A percentile compares a stretch with the other conserved stretches of the same genome.
These are phyloP conservation scores for Polyergus mexicanus DNA, from an alignment of 1,140 invertebrate species.

Conservation along the genomic window DNA sequence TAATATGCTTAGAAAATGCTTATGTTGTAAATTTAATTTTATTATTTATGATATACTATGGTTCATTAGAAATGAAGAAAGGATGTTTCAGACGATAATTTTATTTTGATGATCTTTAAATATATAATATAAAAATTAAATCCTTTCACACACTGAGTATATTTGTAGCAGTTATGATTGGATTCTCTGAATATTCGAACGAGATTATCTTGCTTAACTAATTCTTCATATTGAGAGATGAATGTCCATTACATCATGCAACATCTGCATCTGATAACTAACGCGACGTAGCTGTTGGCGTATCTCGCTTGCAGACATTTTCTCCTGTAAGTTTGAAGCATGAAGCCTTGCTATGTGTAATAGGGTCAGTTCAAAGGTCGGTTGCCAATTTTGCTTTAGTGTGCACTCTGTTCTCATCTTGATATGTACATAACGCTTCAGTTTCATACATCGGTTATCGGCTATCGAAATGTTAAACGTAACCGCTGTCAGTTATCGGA, in stretches of 20 bases:
- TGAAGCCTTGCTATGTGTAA: background rate
- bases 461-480: conserved; percentile 28
- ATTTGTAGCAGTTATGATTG: background rate
- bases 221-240: background rate
- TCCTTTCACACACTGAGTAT: background rate
- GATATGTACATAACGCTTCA: conserved; percentile 1
- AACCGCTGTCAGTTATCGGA: conserved; percentile 19
- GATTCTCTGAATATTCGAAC: background rate
- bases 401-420: conserved; percentile 44
- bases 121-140: background rate
- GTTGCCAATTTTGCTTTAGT: conserved; percentile 42
- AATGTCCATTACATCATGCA: background rate
- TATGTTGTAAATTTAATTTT: background rate
- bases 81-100: background rate
- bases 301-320: conserved; percentile 31
- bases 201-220: background rate
- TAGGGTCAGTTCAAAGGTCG: conserved; percentile 31
- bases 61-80: background rate
- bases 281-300: background rate
- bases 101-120: background rate
- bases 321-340: conserved; percentile 4
- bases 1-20: background rate
- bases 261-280: conserved; percentile 17
- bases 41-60: background rate
- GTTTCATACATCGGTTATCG: conserved; percentile 43